These are phyloP conservation scores for Brachypteracias leptosomus DNA, from an alignment of 2,113 vertebrate genomes.

Conservation along the genomic window DNA sequence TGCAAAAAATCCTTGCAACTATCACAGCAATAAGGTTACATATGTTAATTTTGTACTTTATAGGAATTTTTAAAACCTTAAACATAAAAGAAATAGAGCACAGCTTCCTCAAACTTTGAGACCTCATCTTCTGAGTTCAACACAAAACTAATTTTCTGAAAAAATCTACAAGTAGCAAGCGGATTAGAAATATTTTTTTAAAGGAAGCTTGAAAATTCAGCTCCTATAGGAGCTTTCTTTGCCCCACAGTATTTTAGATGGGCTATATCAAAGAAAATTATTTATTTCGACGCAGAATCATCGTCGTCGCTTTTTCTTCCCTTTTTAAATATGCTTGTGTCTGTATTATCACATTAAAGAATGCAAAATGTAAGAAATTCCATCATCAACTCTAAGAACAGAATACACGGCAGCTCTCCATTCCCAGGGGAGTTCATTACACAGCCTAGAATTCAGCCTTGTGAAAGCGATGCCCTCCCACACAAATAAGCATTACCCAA, in stretches of 20 bases:
- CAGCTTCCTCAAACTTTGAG: neutral
- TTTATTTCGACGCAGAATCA: neutral
- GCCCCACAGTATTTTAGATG: neutral
- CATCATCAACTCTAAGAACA: neutral
- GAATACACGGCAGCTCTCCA: neutral
- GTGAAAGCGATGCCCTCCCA: conserved; percentile 5
- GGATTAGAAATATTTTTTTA: neutral
- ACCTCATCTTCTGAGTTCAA: neutral
- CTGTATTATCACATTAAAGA: conserved; percentile 24
- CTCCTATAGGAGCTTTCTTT: neutral
- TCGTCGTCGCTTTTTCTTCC: fast-evolving
- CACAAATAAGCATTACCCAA: conserved; percentile 14
- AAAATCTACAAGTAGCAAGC: neutral
- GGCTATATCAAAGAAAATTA: neutral
- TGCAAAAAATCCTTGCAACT: neutral
- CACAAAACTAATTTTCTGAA: neutral
- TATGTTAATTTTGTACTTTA: neutral
- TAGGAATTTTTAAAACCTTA: neutral
- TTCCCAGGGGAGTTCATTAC: conserved; percentile 27
- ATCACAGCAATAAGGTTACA: neutral
- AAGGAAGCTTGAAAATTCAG: neutral
- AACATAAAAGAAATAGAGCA: neutral
- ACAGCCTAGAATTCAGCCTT: neutral
- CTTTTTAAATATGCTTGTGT: neutral
- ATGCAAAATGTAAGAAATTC: conserved; percentile 1